Base-by-base conservation (phyloP, 2,797 vertebrate genomes). In the Acestrorhynchus altus region DNA sequence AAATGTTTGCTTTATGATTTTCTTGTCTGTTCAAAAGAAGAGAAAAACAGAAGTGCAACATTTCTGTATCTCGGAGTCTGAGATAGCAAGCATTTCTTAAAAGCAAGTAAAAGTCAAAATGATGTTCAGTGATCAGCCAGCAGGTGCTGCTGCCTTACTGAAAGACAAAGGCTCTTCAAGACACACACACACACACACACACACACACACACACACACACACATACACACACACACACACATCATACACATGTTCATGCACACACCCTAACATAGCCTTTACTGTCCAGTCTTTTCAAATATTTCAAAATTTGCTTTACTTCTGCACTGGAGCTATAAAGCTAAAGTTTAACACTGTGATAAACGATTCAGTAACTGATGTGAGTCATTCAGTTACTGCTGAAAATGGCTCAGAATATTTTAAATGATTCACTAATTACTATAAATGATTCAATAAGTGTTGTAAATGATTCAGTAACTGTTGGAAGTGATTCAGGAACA, bases 31-130 rank as follows among this genome's bases (percentile, higher is more conserved):
- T 69, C 9, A 28, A 35, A n/a, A 51, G 28, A 35, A 28, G 42
- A 51, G 1, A 47, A 52, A 69, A 69, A 68, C 46, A 46, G 46
- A 31, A 69, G 46, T 31, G 66, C 47, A 31, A 69, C 26, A 35
- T 74, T 74, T 51, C 47, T 64, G 47, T 52, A 72, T 72, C 54
- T 72, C 70, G n/a, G 22, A 46, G 39, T 20, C 24, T 46, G 54
- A 72, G 56, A 72, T 46, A 60, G 18, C 31, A 54, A 66, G 22
- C 35, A 79, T 68, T 51, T 72, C 60, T 78, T 31, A 71, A 46
- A 47, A 68, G 65, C 54, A 24, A 61, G n/a, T 39, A 61, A 49
- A 20, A 12, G 26, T 70, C 26, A 40, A 61, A 68, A 56, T 22
- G 12, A 11, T 63, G 46, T 61, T 20, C 67, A 66, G 28, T 52